These are phyloP conservation scores for Lordiphosa collinella DNA, from an alignment of 1,140 invertebrate species.

Conservation along the genomic window DNA sequence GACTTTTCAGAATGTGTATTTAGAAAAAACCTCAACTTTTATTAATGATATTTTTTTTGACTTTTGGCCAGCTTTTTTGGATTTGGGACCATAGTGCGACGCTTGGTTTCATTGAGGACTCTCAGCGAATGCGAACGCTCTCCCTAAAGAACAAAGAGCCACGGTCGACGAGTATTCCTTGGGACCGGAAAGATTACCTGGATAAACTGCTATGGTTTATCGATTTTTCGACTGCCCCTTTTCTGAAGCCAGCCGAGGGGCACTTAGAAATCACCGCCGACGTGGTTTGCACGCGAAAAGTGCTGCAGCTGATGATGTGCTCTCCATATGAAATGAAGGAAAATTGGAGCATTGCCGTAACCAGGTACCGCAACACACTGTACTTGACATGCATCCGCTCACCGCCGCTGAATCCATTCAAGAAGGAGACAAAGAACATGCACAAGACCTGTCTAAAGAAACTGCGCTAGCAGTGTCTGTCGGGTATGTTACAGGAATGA, in stretches of 20 bases:
- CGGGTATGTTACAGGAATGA: not conserved
- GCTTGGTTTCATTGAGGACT: no score
- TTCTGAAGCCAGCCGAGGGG: not conserved
- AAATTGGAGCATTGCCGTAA: slow-evolving; percentile 35
- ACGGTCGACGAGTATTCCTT: not conserved
- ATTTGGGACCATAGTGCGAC: no score
- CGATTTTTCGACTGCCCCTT: not conserved
- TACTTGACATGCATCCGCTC: no score
- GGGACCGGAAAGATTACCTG: not conserved
- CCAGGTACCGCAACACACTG: slow-evolving; percentile 37
- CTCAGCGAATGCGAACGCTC: no score
- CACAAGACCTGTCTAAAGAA: slow-evolving; percentile 14
- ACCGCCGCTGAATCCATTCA: no score
- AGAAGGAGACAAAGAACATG: not conserved
- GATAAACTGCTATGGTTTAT: slow-evolving; percentile 43
- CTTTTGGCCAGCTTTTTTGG: no score
- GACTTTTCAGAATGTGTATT: no score
- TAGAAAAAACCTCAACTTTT: no score
- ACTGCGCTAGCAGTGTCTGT: slow-evolving; percentile 26
- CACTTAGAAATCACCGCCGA: slow-evolving; percentile 11
- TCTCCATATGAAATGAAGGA: slow-evolving; percentile 36
- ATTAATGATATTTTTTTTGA: no score
- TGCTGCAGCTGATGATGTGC: slow-evolving; percentile 41
- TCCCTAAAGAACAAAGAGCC: not conserved
- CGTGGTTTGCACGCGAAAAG: slow-evolving; percentile 39